Conservation (phyloP, 1,140 invertebrate species). For the Drosophila sulfurigaster region DNA sequence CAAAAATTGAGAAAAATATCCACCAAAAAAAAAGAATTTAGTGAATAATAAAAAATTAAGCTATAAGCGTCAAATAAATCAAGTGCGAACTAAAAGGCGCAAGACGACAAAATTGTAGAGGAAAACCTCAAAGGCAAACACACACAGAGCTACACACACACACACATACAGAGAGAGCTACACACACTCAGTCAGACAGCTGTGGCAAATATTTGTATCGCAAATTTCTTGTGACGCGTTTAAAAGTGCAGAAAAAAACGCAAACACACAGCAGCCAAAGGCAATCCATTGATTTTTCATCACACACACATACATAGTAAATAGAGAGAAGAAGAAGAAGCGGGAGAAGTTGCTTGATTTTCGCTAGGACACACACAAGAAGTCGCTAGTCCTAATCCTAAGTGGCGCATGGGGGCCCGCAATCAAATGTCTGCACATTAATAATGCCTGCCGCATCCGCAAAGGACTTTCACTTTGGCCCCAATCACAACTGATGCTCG, state of each 20-base stretch:
- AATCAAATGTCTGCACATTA: constrained; percentile 52
- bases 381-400: constrained; percentile 33
- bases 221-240: constrained; percentile 75
- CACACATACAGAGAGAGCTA: constrained; percentile 21
- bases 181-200: not conserved
- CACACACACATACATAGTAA: constrained; percentile 6
- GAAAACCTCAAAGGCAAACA: not conserved
- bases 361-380: constrained; percentile 9
- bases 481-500: constrained; percentile 5
- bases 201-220: constrained; percentile 40
- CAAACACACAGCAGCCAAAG: constrained; percentile 52
- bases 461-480: constrained; percentile 19
- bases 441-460: constrained; percentile 37
- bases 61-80: constrained; percentile 69
- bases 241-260: constrained; percentile 74
- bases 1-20: constrained; percentile 21
- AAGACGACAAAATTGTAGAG: constrained; percentile 19
- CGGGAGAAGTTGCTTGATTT: not conserved
- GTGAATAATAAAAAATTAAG: constrained; percentile 62
- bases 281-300: constrained; percentile 79
- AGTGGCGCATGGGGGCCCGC: constrained; percentile 40
- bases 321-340: not conserved
- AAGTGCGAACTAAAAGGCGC: constrained; percentile 64
- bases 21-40: constrained; percentile 6
- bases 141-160: constrained; percentile 18